Evolutionary conservation across 23 tunicate species (phyloP).

Genomic region (Phallusia fumigata): DNA sequence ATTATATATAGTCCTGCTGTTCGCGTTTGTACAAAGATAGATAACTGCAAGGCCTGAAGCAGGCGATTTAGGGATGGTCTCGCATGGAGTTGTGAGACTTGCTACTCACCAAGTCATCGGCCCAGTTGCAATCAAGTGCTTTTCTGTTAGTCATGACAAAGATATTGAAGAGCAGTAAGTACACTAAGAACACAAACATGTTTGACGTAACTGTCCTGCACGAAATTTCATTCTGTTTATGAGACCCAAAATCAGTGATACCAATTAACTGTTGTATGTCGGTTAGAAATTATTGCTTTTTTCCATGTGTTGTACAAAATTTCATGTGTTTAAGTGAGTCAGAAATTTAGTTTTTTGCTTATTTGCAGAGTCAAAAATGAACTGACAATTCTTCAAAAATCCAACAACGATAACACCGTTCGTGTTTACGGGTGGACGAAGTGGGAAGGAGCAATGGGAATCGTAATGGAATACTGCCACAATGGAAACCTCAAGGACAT

Average conservation of each 20-base stretch:
- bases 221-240: no score
- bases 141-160: background rate
- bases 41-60: no score
- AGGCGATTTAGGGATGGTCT: background rate
- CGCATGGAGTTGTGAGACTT: conserved; percentile 1
- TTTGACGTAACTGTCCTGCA: no score
- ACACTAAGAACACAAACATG: no score
- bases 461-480: conserved; percentile 8
- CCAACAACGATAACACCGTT: background rate
- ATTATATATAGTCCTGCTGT: no score
- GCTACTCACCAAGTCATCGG: background rate
- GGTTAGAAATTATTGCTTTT: no score
- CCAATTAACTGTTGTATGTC: no score
- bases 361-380: background rate
- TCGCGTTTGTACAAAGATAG: no score
- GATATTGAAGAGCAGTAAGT: no score
- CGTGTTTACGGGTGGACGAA: conserved; percentile 8
- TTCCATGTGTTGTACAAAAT: no score
- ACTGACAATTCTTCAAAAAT: background rate
- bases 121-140: conserved; percentile 2
- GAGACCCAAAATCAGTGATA: no score
- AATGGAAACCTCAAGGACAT: conserved; percentile 1
- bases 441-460: background rate
- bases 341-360: background rate
- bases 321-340: no score